Conservation (phyloP, 2,888 invertebrate species). For the Amphipyra tragopoginis region DNA sequence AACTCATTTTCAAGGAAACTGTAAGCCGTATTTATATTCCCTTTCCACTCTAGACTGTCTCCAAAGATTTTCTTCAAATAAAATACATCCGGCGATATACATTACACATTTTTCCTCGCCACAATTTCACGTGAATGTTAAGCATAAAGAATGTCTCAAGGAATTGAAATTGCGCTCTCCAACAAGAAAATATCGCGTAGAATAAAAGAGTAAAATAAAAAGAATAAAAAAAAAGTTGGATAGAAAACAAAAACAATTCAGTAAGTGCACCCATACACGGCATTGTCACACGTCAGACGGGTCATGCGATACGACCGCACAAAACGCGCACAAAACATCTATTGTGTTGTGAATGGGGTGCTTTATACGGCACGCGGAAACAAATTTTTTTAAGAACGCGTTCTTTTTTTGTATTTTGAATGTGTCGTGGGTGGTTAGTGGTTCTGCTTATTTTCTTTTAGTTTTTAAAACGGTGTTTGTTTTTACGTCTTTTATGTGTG, state of each 20-base stretch:
- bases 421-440: constrained; percentile 49
- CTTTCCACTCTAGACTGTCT: constrained; percentile 25
- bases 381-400: constrained; percentile 86
- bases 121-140: constrained; percentile 59
- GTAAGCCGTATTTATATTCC: constrained; percentile 52
- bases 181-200: constrained; percentile 60
- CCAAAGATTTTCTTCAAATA: constrained; percentile 56
- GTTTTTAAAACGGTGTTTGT: constrained; percentile 5
- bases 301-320: constrained; percentile 69
- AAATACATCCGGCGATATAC: constrained; percentile 50
- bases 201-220: constrained; percentile 57
- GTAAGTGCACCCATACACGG: constrained; percentile 79
- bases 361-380: constrained; percentile 84
- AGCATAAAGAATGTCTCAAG: constrained; percentile 70
- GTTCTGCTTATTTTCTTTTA: constrained; percentile 46
- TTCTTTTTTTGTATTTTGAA: constrained; percentile 75
- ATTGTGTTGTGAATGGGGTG: constrained; percentile 86
- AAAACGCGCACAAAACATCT: constrained; percentile 79
- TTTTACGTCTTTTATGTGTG: background rate
- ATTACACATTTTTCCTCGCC: constrained; percentile 56
- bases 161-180: constrained; percentile 68
- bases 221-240: constrained; percentile 45
- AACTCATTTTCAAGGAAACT: constrained; percentile 33
- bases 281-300: constrained; percentile 77
- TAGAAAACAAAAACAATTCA: constrained; percentile 85